Conservation (phyloP, 2,113 vertebrate genomes). For the Dasyprocta punctata region DNA sequence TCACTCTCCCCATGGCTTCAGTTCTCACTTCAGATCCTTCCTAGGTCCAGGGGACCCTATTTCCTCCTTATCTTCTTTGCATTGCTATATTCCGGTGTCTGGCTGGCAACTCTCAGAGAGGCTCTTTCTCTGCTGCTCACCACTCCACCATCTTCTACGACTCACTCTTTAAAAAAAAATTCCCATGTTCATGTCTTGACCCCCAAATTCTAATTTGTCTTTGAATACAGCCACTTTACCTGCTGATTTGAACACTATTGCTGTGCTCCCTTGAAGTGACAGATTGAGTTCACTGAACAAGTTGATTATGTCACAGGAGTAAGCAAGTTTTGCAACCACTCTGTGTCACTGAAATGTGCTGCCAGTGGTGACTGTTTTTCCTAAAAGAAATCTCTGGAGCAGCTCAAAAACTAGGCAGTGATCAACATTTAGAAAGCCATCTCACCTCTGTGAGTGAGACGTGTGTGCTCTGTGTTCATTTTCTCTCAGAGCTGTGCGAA, state of each 20-base stretch:
- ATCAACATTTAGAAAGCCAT: background rate
- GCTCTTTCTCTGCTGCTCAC: no score
- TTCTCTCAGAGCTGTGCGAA: background rate
- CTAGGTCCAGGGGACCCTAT: background rate
- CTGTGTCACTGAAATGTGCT: background rate
- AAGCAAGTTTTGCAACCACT: background rate
- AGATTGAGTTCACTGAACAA: background rate
- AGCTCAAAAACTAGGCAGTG: background rate
- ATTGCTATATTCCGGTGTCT: background rate
- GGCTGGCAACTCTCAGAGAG: background rate
- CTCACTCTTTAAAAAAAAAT: background rate
- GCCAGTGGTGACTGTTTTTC: background rate
- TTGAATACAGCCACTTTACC: background rate
- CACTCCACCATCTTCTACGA: background rate
- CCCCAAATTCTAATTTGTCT: background rate
- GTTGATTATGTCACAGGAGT: background rate
- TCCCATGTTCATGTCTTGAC: background rate
- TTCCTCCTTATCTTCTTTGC: background rate
- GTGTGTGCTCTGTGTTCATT: background rate
- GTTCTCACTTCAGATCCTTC: background rate
- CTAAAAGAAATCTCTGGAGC: background rate
- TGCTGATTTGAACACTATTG: background rate
- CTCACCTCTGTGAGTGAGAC: background rate
- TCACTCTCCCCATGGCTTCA: background rate
- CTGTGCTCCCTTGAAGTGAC: background rate